Evolutionary conservation across 2,888 invertebrate genomes (phyloP), one percentile per base, ranked within the genome.

Genomic region (Diaperis boleti): DNA sequence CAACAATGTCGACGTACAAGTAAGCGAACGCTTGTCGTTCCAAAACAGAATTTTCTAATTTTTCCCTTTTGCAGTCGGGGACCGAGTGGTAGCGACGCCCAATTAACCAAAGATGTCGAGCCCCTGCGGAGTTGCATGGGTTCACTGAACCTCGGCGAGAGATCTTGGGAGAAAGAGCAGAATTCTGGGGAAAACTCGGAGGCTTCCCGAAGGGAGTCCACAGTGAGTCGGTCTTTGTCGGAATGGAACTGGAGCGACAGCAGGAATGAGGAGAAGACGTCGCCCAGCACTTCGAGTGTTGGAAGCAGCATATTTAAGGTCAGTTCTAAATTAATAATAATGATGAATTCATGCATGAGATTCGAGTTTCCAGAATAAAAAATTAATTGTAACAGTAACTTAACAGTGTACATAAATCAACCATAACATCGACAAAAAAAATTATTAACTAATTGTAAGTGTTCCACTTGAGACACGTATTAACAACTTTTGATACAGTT

Each of bases 101-200:
- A 81, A 69, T 73, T 72, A 56, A 69, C 71, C 31, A 75, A 73
- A 62, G 76, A 76, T 11, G 13, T 74, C 57, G 78, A 79, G 52
- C 73, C 62, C 54, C 75, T 86, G 0, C 80, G 84, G 6, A 85
- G 85, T 54, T 85, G 85, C 1, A 76, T 85, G 60, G 85, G 85
- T 66, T 84, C 85, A 0, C 77, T 85, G 10, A 85, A 84, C 59
- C 80, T 86, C 1, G 84, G 83, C 62, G 79, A 86, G 22, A 74
- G 84, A 70, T 83, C 83, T 60, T 74, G 85, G 41, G 85, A 81
- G 41, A 85, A 85, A 59, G 56, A 64, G 50, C 59, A 42, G 35
- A 85, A 81, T n/a, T n/a, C n/a, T n/a, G n/a, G n/a, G n/a, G 78
- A 76, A 11, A 69, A 70, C 20, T 74, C 74, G 1, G 76, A 77